Conservation (phyloP, 2,113 vertebrate genomes). For the Stomatorhinus ivindoensis region DNA sequence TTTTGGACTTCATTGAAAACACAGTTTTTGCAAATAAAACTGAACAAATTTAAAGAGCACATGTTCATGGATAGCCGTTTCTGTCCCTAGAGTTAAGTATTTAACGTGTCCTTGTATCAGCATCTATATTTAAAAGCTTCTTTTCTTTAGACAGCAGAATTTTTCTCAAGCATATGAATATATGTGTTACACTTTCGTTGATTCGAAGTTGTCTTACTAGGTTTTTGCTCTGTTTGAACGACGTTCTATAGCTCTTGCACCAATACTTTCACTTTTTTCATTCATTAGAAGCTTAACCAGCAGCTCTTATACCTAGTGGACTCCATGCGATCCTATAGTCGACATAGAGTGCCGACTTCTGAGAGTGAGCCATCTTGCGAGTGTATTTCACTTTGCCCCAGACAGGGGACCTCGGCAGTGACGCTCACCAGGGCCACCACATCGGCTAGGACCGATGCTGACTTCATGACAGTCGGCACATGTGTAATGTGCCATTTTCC, state of each 20-base stretch:
- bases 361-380: background rate
- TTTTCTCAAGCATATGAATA: background rate
- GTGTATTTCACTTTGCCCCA: background rate
- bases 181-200: background rate
- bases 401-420: background rate
- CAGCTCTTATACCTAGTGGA: background rate
- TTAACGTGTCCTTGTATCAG: background rate
- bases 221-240: background rate
- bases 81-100: background rate
- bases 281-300: background rate
- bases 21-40: background rate
- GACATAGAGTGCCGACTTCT: background rate
- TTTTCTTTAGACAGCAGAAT: background rate
- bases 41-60: background rate
- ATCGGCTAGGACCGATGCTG: background rate
- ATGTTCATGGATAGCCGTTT: background rate
- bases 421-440: background rate
- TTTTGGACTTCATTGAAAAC: background rate
- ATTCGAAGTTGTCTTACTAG: background rate
- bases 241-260: background rate
- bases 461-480: background rate
- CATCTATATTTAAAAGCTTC: background rate
- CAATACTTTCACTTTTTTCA: background rate
- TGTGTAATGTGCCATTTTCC: background rate
- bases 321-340: background rate